Evolutionary conservation across 2,888 invertebrate genomes (phyloP).

Genomic region (Panzeria rudis): DNA sequence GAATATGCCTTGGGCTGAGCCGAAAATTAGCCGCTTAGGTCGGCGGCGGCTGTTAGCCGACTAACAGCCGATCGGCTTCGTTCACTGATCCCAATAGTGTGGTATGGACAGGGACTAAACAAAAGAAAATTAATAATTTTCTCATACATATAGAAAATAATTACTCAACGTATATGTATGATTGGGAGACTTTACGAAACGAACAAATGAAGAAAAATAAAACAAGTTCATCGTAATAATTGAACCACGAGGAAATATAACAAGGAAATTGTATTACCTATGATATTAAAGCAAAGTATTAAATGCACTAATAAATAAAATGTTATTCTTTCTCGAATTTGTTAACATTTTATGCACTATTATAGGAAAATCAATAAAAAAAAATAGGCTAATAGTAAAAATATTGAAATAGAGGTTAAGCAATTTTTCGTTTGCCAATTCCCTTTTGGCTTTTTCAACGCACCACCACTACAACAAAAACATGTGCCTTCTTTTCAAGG

Average conservation of each 20-base stretch:
- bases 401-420: conserved; percentile 68
- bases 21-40: no score
- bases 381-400: neutral
- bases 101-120: no score
- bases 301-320: neutral
- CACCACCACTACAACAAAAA: conserved; percentile 72
- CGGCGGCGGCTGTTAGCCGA: no score
- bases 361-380: conserved; percentile 58
- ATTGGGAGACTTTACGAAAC: conserved; percentile 36
- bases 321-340: neutral
- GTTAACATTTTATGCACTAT: neutral
- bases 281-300: conserved; percentile 6
- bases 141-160: neutral
- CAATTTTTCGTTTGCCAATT: conserved; percentile 66
- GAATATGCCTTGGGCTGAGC: no score
- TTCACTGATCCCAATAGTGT: no score
- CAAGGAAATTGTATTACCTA: conserved; percentile 37
- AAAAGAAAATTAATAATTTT: conserved; percentile 51
- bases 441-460: conserved; percentile 47
- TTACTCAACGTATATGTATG: conserved; percentile 12
- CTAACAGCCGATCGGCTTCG: no score
- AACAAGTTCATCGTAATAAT: conserved; percentile 59
- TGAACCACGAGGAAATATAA: conserved; percentile 68
- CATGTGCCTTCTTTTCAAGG: conserved; percentile 67
- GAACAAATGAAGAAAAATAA: conserved; percentile 43